Percentiles rank a stretch among this genome's conserved stretches.
phyloP scores from a whole-genome alignment of 2,797 vertebrate species.

The Champsocephalus esox region DNA sequence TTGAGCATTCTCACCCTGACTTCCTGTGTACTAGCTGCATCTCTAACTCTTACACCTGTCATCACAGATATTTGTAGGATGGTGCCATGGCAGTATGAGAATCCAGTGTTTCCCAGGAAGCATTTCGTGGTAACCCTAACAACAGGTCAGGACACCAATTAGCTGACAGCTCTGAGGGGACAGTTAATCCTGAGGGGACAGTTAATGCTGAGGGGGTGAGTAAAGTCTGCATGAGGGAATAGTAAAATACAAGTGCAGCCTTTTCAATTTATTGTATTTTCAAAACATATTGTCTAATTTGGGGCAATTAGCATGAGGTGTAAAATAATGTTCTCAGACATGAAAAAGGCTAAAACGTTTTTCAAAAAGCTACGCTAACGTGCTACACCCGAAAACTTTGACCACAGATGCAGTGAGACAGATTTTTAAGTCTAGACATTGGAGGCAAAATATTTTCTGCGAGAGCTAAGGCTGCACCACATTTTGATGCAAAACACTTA shows the following conservation, averaged over 20 bases:
- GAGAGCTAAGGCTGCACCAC: background rate
- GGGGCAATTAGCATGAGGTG: background rate
- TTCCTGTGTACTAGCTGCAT: background rate
- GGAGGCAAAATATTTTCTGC: background rate
- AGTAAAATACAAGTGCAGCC: background rate
- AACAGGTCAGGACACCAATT: conserved; percentile 5
- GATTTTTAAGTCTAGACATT: background rate
- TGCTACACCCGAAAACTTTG: background rate
- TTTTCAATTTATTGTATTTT: background rate
- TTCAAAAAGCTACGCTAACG: background rate
- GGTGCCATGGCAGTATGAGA: background rate
- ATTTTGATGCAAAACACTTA: conserved; percentile 6
- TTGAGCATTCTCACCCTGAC: background rate
- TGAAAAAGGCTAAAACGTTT: background rate
- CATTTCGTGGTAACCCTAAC: background rate
- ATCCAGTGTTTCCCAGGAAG: background rate
- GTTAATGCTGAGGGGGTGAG: background rate
- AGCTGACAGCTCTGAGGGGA: background rate
- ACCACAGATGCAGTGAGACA: background rate
- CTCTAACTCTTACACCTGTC: background rate
- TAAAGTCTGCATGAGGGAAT: background rate
- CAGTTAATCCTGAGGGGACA: background rate
- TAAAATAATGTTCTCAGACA: background rate
- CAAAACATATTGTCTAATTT: background rate
- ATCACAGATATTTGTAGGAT: background rate